A percentile compares a stretch with the other conserved stretches of the same genome.
Evolutionary conservation across 23 tunicate genomes (phyloP).

Genomic region (Ascidia mentula): DNA sequence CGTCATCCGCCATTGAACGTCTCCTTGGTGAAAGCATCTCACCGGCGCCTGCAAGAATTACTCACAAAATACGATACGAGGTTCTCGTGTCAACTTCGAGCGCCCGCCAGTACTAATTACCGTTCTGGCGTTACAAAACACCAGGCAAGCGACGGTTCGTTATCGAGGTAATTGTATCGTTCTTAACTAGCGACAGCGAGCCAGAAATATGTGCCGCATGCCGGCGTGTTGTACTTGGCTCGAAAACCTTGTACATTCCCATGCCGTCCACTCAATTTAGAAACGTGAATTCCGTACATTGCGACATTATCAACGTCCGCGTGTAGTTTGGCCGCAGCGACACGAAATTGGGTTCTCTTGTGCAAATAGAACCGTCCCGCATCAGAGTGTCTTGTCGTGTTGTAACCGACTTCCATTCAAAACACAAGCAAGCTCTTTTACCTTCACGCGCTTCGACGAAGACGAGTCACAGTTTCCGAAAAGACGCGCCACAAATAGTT

Average conservation of each 20-base stretch:
- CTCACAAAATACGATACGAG: not conserved
- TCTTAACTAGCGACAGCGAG: not conserved
- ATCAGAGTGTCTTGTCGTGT: not conserved
- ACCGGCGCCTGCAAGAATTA: not conserved
- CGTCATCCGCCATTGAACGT: not conserved
- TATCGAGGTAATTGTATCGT: not conserved
- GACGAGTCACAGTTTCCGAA: not conserved
- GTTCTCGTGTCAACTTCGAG: not conserved
- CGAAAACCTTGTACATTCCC: slow-evolving; percentile 7
- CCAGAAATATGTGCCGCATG: too few species aligned
- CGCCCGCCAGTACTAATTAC: not conserved
- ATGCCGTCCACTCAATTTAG: slow-evolving; percentile 5
- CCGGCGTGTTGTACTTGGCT: too few species aligned
- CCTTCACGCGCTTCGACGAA: too few species aligned
- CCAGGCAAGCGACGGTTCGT: not conserved
- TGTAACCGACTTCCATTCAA: not conserved
- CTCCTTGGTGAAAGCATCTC: not conserved
- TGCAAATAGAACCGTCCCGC: not conserved
- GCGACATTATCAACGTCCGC: not conserved
- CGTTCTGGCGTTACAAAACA: not conserved
- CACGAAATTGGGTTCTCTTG: not conserved
- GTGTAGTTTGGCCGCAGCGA: not conserved
- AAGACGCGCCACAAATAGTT: too few species aligned
- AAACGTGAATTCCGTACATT: not conserved
- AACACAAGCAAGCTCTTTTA: not conserved